Evolutionary conservation across 2,888 invertebrate species (phyloP).

Genomic region (Drosophila sordidula): DNA sequence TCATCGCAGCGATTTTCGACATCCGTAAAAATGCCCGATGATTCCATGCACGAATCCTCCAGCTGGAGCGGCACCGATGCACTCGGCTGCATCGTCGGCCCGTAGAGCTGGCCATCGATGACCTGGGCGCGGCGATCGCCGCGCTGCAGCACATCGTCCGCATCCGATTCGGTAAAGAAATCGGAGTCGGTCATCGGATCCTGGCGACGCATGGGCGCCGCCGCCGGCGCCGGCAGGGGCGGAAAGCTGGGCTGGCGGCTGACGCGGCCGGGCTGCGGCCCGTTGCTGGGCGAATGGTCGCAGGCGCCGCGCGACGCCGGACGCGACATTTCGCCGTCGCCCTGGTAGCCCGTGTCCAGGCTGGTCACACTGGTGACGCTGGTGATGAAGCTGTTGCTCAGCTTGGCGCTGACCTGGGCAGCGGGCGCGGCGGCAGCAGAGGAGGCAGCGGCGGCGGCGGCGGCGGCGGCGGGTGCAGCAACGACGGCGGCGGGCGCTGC

Average conservation of each 20-base stretch:
- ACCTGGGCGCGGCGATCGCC: conserved; percentile 92
- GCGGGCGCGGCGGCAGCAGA: conserved; percentile 16
- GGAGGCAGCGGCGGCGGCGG: neutral
- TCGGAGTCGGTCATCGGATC: conserved; percentile 97
- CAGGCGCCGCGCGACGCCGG: conserved; percentile 92
- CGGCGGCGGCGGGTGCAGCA: conserved; percentile 71
- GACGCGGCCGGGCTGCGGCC: conserved; percentile 80
- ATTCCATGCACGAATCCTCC: conserved; percentile 94
- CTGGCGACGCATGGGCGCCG: conserved; percentile 88
- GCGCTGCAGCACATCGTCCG: conserved; percentile 90
- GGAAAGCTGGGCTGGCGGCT: conserved; percentile 85
- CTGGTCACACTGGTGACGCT: conserved; percentile 96
- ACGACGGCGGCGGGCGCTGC: conserved; percentile 2
- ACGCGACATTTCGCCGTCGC: conserved; percentile 95
- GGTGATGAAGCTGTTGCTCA: conserved; percentile 92
- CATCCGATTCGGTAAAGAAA: conserved; percentile 95
- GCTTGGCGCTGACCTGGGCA: conserved; percentile 86
- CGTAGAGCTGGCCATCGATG: conserved; percentile 95
- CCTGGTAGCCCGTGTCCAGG: conserved; percentile 97
- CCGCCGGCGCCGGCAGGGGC: conserved; percentile 82
- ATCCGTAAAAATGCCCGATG: conserved; percentile 95
- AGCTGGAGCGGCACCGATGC: conserved; percentile 87
- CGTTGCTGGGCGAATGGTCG: conserved; percentile 89
- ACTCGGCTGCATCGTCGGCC: conserved; percentile 85
- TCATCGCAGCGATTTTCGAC: conserved; percentile 91